phyloP scores from a whole-genome alignment of 2,113 vertebrate genomes.

The Apteryx owenii region DNA sequence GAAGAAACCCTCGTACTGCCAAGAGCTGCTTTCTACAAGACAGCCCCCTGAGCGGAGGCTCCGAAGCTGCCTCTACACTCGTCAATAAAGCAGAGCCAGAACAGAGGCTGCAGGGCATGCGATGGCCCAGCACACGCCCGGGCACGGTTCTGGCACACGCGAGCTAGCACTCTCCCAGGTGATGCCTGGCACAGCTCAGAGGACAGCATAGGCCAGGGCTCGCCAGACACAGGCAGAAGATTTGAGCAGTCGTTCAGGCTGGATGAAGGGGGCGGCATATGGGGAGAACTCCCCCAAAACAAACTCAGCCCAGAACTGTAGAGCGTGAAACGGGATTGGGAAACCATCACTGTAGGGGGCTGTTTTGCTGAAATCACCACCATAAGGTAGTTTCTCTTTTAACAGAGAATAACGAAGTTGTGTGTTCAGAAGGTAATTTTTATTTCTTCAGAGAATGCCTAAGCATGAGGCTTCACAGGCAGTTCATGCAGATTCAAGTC shows the following conservation, averaged over 20 bases:
- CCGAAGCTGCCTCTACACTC: not conserved
- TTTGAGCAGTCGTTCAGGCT: not conserved
- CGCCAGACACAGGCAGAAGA: not conserved
- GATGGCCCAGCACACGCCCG: not conserved
- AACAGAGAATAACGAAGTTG: not conserved
- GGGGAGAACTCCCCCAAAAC: not conserved
- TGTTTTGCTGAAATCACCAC: not conserved
- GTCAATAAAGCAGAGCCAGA: not conserved
- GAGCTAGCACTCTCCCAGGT: not conserved
- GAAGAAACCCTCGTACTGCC: not conserved
- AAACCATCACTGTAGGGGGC: not conserved
- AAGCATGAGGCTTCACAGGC: not conserved
- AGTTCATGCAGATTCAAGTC: not conserved
- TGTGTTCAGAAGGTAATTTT: not conserved
- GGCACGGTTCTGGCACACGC: not conserved
- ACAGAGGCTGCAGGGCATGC: not conserved
- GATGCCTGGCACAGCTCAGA: not conserved
- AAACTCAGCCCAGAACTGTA: not conserved
- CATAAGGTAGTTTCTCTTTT: fast-evolving
- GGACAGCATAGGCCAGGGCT: not conserved
- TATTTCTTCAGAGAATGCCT: not conserved
- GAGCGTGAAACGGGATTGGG: not conserved
- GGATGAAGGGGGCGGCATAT: not conserved
- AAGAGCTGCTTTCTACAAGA: not conserved
- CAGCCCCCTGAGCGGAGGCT: not conserved